These are phyloP conservation scores for Cardinalis cardinalis DNA, from an alignment of 2,113 vertebrate genomes.

Conservation along the genomic window DNA sequence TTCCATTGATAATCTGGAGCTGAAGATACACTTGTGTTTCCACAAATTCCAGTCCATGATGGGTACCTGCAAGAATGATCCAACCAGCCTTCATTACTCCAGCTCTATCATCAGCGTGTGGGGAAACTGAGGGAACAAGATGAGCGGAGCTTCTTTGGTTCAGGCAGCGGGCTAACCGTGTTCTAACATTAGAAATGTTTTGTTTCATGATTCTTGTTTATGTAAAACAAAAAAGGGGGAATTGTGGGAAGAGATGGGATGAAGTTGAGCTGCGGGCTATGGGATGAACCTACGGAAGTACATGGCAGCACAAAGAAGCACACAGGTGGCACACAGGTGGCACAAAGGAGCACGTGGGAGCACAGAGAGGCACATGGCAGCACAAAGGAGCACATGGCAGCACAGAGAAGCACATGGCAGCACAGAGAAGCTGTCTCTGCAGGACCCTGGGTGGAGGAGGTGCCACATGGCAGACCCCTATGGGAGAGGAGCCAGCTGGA, in stretches of 20 bases:
- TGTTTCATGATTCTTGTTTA: background rate
- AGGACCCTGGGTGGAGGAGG: background rate
- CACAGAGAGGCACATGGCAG: fast-evolving
- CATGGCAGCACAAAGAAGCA: background rate
- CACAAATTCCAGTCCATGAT: too few species aligned
- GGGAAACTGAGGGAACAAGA: background rate
- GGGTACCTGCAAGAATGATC: too few species aligned
- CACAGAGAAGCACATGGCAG: background rate
- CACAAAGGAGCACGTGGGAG: background rate
- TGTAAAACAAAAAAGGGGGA: background rate
- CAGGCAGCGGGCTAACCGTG: background rate
- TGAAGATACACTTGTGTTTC: too few species aligned
- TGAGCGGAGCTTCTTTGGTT: background rate
- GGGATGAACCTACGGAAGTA: background rate
- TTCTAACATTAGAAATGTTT: background rate
- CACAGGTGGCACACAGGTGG: background rate
- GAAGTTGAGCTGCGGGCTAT: background rate
- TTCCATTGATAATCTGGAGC: too few species aligned
- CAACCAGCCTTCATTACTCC: background rate
- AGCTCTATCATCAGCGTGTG: background rate
- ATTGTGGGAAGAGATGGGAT: background rate
- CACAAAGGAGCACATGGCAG: background rate
- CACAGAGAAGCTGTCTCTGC: background rate
- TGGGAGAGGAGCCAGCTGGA: background rate
- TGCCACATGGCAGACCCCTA: background rate